These are phyloP conservation scores for Euura lappo DNA, from an alignment of 1,140 invertebrate species.

Conservation along the genomic window DNA sequence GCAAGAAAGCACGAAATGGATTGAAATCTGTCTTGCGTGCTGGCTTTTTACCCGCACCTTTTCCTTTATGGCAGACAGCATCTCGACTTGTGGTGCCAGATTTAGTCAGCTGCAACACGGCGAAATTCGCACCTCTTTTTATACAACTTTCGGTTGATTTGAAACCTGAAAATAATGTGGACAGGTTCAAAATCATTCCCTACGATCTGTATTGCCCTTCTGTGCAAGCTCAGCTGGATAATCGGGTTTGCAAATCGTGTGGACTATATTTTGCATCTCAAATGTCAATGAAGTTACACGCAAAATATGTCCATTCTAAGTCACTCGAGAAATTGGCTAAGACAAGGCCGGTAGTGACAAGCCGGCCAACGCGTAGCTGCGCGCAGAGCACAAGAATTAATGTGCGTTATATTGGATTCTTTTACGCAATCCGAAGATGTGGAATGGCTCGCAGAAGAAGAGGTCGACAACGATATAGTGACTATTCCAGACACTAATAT, in stretches of 20 bases:
- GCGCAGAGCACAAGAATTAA: no score
- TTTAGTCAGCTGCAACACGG: no score
- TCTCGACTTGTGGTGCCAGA: neutral
- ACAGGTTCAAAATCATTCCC: neutral
- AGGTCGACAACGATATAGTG: no score
- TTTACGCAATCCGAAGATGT: no score
- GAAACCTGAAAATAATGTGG: neutral
- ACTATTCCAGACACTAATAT: no score
- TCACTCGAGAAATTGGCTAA: no score
- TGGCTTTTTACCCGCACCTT: neutral
- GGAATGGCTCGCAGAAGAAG: no score
- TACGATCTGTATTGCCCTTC: neutral
- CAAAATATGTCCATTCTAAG: neutral
- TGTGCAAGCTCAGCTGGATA: neutral
- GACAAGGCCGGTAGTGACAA: no score
- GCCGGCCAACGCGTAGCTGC: no score
- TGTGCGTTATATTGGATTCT: no score
- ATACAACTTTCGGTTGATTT: neutral
- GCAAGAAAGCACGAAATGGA: neutral
- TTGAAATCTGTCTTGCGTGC: neutral
- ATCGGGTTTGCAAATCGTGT: neutral
- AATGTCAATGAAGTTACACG: neutral
- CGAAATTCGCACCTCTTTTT: neutral
- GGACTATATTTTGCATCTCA: neutral
- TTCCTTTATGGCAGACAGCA: neutral